Evolutionary conservation across 2,888 invertebrate species (phyloP), one percentile per base, ranked within the genome.

Genomic region (Ectobius pallidus): DNA sequence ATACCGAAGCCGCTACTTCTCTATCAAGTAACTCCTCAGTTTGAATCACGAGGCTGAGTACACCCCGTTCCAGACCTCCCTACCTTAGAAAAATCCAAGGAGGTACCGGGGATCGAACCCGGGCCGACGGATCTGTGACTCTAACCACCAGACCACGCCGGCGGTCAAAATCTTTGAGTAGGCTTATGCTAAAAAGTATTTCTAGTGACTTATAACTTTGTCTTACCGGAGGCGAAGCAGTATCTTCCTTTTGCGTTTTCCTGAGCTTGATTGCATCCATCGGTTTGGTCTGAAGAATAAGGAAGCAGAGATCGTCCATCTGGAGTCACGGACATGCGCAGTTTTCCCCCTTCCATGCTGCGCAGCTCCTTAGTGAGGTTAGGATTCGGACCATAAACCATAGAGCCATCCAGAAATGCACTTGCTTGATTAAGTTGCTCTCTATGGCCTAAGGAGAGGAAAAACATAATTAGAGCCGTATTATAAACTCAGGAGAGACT

Each of bases 381-480:
- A 3, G 85, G 84, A 1, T 85, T 85, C 68, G 87, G 88, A 0
- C 96, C 94, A 79, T 96, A 96, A 14, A 96, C 89, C 0, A 88
- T 88, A 0, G 95, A 95, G 0, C 88, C 96, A 81, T 97, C 97
- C 20, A 97, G 88, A 82, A 89, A 96, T 0, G 94, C 87, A 0
- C 93, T 91, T 0, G 91, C 93, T 84, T 95, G 95, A 83, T 93
- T 94, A 71, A 95, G 81, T 79, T 96, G 96, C 79, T 96, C 90
- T 6, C 96, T 86, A 0, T 92, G 91, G 16, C 94, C 89, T 88
- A 79, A 16, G 32, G 30, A 25, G 46, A 22, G 4, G 3, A 4
- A 42, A 39, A 39, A 9, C 14, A 14, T 39, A 14, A 9, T 39
- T 9, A 39, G 22, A 27, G 22, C 46, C 27, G 14, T 39, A n/a